Evolutionary conservation across 2,113 vertebrate species (phyloP).

Genomic region (Acanthochromis polyacanthus): DNA sequence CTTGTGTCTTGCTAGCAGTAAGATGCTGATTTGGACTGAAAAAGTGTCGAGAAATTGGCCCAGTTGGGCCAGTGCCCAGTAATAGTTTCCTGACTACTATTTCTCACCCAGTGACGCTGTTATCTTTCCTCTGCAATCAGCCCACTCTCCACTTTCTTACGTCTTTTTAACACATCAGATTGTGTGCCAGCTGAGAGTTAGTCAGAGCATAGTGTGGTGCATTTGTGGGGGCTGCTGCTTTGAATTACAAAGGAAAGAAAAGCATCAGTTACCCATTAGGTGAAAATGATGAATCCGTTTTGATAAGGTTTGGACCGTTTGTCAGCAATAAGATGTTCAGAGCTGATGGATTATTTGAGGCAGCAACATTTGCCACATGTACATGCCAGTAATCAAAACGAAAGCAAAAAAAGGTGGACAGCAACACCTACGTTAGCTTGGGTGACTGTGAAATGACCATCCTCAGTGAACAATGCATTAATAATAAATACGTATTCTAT

Average conservation of each 20-base stretch:
- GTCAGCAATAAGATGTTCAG: slow-evolving; percentile 13
- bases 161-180: slow-evolving; percentile 48
- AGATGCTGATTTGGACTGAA: slow-evolving; percentile 7
- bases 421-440: background rate
- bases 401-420: background rate
- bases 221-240: slow-evolving; percentile 48
- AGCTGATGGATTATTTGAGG: background rate
- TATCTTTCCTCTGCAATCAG: slow-evolving; percentile 21
- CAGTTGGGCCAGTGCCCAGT: slow-evolving; percentile 37
- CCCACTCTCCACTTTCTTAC: slow-evolving; percentile 53
- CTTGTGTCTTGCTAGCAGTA: background rate
- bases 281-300: slow-evolving; percentile 33
- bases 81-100: slow-evolving; percentile 39
- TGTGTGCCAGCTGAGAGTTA: slow-evolving; percentile 57
- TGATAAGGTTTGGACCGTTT: slow-evolving; percentile 4
- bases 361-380: background rate
- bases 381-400: background rate
- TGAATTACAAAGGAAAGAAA: slow-evolving; percentile 41
- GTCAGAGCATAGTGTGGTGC: slow-evolving; percentile 43
- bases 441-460: background rate
- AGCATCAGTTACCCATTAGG: slow-evolving; percentile 29
- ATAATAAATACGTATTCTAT: too few relatives aligned
- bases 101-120: slow-evolving; percentile 44
- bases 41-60: slow-evolving; percentile 4
- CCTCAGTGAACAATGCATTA: too few relatives aligned